phyloP scores from a whole-genome alignment of 2,113 vertebrate species.

The Aegithalos caudatus region DNA sequence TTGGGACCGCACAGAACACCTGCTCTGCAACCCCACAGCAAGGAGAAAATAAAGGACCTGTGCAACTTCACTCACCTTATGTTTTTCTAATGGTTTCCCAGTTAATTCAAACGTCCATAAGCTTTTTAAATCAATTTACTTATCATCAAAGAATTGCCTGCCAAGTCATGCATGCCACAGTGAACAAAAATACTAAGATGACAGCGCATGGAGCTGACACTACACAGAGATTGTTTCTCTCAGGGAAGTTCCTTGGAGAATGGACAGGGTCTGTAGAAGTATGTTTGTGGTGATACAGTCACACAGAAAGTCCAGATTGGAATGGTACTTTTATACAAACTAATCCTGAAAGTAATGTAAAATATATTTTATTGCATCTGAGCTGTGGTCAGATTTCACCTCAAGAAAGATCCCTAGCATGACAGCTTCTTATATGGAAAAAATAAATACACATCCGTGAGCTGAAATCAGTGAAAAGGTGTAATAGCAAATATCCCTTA shows the following conservation, averaged over 20 bases:
- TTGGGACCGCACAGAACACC: neutral
- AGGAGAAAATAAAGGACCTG: neutral
- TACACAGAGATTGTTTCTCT: neutral
- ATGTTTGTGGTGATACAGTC: neutral
- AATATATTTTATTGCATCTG: neutral
- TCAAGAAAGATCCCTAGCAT: neutral
- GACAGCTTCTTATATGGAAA: neutral
- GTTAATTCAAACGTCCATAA: neutral
- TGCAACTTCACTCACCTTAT: neutral
- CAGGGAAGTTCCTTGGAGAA: neutral
- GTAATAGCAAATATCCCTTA: neutral
- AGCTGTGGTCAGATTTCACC: neutral
- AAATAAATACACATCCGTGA: neutral
- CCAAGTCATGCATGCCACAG: neutral
- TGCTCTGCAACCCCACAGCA: neutral
- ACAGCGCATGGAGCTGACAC: neutral
- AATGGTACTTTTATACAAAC: neutral
- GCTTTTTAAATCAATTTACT: neutral
- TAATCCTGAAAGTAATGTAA: neutral
- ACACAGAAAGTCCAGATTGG: neutral
- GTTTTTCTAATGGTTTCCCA: neutral
- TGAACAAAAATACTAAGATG: neutral
- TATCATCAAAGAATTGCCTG: neutral
- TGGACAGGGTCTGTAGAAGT: accelerated
- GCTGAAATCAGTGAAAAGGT: neutral